A percentile compares a stretch with the other conserved stretches of the same genome.
phyloP scores from a whole-genome alignment of 2,113 vertebrate genomes.

The Notothenia coriiceps region DNA sequence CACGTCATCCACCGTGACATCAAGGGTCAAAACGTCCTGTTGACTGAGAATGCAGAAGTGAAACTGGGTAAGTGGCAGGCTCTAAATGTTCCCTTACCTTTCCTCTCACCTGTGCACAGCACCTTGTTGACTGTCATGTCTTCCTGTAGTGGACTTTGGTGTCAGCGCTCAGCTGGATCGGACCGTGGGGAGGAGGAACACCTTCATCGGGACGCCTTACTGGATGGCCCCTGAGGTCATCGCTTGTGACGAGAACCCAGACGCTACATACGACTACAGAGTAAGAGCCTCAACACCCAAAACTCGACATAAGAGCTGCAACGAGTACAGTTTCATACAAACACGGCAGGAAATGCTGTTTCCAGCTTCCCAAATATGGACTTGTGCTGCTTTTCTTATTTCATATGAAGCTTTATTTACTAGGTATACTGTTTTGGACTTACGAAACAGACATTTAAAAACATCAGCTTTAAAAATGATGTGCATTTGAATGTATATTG shows the following conservation, averaged over 20 bases:
- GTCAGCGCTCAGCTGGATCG: constrained; percentile 97
- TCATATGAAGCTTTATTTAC: no score
- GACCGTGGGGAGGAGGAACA: constrained; percentile 96
- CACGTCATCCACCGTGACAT: constrained; percentile 83
- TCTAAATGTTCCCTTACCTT: not conserved
- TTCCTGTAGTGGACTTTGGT: constrained; percentile 93
- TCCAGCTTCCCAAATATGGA: no score
- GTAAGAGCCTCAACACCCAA: constrained; percentile 80
- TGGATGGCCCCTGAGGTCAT: constrained; percentile 99
- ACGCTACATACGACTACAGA: constrained; percentile 98
- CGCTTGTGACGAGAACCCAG: constrained; percentile 98
- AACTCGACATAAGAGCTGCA: not conserved
- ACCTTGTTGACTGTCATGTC: not conserved
- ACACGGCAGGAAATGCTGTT: no score
- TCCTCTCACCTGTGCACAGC: not conserved
- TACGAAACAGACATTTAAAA: no score
- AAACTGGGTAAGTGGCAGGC: constrained; percentile 70
- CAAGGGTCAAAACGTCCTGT: constrained; percentile 81
- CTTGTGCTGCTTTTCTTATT: no score
- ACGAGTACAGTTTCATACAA: no score
- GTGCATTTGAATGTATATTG: no score
- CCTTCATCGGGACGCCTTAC: constrained; percentile 97
- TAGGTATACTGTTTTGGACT: no score
- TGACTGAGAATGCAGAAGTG: constrained; percentile 81
- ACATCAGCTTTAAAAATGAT: no score